Evolutionary conservation across 2,888 invertebrate species (phyloP).

Genomic region (Eupithecia pulchellata): DNA sequence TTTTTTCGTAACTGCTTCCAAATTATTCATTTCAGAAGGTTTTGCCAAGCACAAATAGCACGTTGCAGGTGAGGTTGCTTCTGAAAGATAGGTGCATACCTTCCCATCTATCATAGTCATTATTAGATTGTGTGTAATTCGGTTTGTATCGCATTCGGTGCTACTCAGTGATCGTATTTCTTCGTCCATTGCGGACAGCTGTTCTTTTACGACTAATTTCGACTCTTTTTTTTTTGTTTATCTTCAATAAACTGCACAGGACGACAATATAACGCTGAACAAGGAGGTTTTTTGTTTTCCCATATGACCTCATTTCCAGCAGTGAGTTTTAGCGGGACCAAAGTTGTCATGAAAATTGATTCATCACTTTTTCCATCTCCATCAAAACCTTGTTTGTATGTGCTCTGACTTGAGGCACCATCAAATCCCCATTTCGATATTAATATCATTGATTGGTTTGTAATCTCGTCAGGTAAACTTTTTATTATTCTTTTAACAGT

Average conservation of each 20-base stretch:
- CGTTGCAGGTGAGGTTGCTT: slow-evolving; percentile 10
- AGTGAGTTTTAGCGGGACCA: too few species aligned
- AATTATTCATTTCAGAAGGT: slow-evolving; percentile 15
- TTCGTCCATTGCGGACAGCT: background rate
- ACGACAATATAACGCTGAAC: slow-evolving; percentile 25
- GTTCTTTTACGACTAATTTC: slow-evolving; percentile 1
- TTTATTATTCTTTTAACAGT: too few species aligned
- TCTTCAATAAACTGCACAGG: slow-evolving; percentile 22
- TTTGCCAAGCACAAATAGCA: slow-evolving; percentile 20
- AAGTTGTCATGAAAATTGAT: slow-evolving; percentile 5
- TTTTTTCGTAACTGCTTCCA: background rate
- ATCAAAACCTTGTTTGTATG: slow-evolving; percentile 2
- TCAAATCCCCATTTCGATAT: slow-evolving; percentile 25
- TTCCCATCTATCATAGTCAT: slow-evolving; percentile 10
- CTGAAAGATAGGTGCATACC: too few species aligned
- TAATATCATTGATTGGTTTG: slow-evolving; percentile 13
- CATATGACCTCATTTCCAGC: too few species aligned
- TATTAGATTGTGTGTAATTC: slow-evolving; percentile 11
- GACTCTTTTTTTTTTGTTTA: too few species aligned
- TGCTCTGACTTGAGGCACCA: slow-evolving; percentile 27
- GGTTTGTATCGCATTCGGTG: background rate
- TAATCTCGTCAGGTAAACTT: too few species aligned
- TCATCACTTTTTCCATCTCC: slow-evolving; percentile 6
- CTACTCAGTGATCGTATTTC: background rate
- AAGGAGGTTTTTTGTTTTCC: slow-evolving; percentile 27